Evolutionary conservation across 2,797 vertebrate genomes (phyloP), one percentile per base, ranked within the genome.

Genomic region (Hafferia zeledoni): DNA sequence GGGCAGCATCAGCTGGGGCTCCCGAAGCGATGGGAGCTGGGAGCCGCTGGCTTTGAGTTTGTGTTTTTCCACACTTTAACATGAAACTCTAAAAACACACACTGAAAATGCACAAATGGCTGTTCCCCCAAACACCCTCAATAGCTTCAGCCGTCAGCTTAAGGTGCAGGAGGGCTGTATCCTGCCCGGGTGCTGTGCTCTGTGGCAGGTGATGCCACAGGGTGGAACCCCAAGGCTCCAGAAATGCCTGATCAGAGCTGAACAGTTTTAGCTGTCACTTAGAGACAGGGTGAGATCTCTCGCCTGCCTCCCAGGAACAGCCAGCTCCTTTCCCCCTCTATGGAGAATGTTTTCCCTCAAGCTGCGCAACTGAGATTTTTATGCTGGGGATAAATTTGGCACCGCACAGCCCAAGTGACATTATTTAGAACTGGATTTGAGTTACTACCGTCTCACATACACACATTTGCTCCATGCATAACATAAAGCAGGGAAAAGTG

Each of bases 371-470:
- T 8, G 86, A 89, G 87, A 43, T 53, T 87, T 93, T 60, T 80
- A 25, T 28, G 70, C 82, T 24, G 79, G 0, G 56, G 89, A 94
- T 85, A 77, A 95, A 92, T 78, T 83, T 95, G 95, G 94, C 94
- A 91, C 46, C 4, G 5, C 0, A 3, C 82, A 88, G 72, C 71
- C 83, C 92, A 5, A 5, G 46, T 77, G 89, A 96, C 89, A 87
- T 92, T 91, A 89, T 96, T 95, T 92, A 95, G 93, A 95, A 89
- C 81, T 52, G 88, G 88, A 86, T 83, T 91, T 94, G 95, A 95
- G 93, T 95, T 94, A 91, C 91, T 93, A 71, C 93, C 93, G 91
- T 87, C 87, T 94, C 76, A 22, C 87, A 79, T 23, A 65, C 49
- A 57, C 83, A 72, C 68, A 52, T 89, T 94, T 92, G 83, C 89